phyloP scores from a whole-genome alignment of 2,888 invertebrate species.

The Myopa testacea region DNA sequence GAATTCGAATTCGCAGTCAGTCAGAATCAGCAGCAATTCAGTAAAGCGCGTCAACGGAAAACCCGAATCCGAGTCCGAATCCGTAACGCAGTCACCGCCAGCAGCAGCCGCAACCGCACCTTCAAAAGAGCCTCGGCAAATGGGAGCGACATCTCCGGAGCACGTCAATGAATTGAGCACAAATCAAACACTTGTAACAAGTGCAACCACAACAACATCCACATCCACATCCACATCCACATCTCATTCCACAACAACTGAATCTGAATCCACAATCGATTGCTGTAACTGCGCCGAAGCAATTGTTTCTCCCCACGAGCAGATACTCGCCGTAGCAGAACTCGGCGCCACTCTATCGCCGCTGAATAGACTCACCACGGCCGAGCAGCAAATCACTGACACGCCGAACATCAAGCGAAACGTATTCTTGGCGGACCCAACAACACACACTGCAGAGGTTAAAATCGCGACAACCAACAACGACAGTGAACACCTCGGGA shows the following conservation, averaged over 20 bases:
- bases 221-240: background rate
- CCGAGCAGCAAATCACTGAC: constrained; percentile 52
- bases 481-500: constrained; percentile 24
- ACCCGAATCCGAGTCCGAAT: background rate
- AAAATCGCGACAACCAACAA: constrained; percentile 28
- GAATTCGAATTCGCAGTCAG: constrained; percentile 46
- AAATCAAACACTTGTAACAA: background rate
- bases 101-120: constrained; percentile 34
- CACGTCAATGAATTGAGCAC: background rate
- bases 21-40: background rate
- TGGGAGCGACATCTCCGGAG: constrained; percentile 15
- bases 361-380: constrained; percentile 39
- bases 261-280: background rate
- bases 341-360: constrained; percentile 31
- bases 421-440: constrained; percentile 41
- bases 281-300: constrained; percentile 16
- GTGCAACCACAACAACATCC: background rate
- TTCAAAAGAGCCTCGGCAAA: constrained; percentile 17
- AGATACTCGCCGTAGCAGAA: constrained; percentile 39
- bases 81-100: constrained; percentile 2
- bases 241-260: constrained; percentile 11
- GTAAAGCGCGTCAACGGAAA: background rate
- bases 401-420: constrained; percentile 56
- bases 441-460: no score
- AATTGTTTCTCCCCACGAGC: background rate